A percentile compares a stretch with the other conserved stretches of the same genome.
Evolutionary conservation across 2,113 vertebrate species (phyloP).

Genomic region (Cavia aperea): DNA sequence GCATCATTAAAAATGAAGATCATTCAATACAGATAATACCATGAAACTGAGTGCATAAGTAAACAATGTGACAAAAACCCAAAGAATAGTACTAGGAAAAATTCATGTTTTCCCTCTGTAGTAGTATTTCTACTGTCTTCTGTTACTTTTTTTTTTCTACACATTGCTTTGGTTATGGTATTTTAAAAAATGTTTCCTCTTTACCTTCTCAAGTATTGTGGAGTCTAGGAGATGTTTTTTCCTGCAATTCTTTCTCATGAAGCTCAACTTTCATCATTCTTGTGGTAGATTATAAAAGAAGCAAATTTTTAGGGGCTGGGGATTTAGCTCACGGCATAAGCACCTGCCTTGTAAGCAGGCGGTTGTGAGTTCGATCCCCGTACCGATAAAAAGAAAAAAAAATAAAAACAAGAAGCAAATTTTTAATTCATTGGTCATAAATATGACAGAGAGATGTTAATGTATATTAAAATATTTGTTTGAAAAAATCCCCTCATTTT

Average conservation of each 20-base stretch:
- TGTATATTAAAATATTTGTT: conserved; percentile 49
- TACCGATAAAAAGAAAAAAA: too few relatives aligned
- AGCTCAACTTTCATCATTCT: not conserved
- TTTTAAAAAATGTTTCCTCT: not conserved
- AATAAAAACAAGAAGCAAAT: not conserved
- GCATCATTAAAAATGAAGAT: not conserved
- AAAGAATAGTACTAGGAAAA: not conserved
- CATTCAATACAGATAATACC: not conserved
- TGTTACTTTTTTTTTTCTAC: not conserved
- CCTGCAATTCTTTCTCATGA: not conserved
- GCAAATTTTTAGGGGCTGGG: conserved; percentile 18
- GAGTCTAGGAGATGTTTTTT: not conserved
- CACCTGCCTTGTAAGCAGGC: too few relatives aligned
- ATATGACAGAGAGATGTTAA: not conserved
- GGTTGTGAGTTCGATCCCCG: too few relatives aligned
- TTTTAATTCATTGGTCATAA: conserved; percentile 44
- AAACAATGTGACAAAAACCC: not conserved
- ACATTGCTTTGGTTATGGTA: not conserved
- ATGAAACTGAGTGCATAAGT: not conserved
- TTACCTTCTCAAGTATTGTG: not conserved
- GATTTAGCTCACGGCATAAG: too few relatives aligned
- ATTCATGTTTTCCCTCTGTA: not conserved
- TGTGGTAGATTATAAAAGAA: conserved; percentile 18
- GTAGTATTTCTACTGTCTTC: not conserved
- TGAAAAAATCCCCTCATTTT: conserved; percentile 44